Evolutionary conservation across 2,797 vertebrate genomes (phyloP), one percentile per base, ranked within the genome.

Genomic region (Alosa sapidissima): DNA sequence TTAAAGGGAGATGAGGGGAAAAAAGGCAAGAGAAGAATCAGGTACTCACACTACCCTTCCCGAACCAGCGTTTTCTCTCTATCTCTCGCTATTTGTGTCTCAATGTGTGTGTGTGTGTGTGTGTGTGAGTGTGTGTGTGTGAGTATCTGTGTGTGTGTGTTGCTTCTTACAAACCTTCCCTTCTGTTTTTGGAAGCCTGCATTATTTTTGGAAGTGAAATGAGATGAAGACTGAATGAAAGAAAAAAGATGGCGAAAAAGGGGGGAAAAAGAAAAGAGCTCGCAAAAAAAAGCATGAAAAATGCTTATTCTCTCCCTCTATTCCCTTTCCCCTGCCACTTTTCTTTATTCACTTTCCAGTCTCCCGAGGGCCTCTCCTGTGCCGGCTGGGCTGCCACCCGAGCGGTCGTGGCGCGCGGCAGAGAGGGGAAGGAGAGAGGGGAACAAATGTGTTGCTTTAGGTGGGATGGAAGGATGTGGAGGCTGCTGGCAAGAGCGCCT

Each of bases 1-100:
- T 98, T 98, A 97, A 97, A 97, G 96, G 96, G 96, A 97, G 97
- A 98, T 98, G 98, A 97, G 96, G 96, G 85, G 81, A 81, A 54
- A 52, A 95, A 95, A 94, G 95, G 95, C 36, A 78, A 78, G 82
- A 95, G 94, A 96, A 98, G 97, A 98, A 98, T 98, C 97, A 98
- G 98, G 97, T 99, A 98, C 96, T 97, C 96, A 97, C 96, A 97
- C 96, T 97, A 89, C 89, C 97, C 96, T 97, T 96, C 96, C 96
- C 96, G 93, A 97, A 96, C 94, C 95, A 95, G 95, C 95, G 95
- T 96, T 96, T 95, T 72, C 28, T 72, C 65, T 19, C 41, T 47
- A 36, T 78, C 36, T 78, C 72, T 45, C 81, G 19, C 84, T 78
- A 47, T 88, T 36, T 49, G 65, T 84, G 60, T 82, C 84, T 85